phyloP scores from a whole-genome alignment of 2,113 vertebrate genomes.

The Channa maculata region DNA sequence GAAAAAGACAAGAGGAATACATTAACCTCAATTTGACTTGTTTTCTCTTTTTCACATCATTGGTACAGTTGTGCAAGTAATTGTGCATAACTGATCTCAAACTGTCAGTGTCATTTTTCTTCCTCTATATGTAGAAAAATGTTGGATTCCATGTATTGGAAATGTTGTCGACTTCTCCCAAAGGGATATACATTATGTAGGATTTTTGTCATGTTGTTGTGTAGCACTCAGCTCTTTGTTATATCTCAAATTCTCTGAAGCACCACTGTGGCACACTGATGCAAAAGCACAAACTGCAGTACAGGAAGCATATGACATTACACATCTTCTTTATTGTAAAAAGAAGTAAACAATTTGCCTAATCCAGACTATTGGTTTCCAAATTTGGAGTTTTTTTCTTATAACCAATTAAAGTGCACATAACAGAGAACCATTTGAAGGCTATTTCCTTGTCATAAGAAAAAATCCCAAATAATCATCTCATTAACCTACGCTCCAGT shows the following conservation, averaged over 20 bases:
- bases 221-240: slow-evolving; percentile 68
- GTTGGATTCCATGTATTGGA: slow-evolving; percentile 38
- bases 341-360: background rate
- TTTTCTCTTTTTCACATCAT: slow-evolving; percentile 32
- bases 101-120: slow-evolving; percentile 29
- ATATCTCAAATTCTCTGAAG: slow-evolving; percentile 13
- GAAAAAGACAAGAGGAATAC: slow-evolving; percentile 14
- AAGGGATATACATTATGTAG: slow-evolving; percentile 41
- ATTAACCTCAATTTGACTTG: slow-evolving; percentile 3
- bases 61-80: slow-evolving; percentile 53
- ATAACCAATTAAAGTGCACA: too few relatives aligned
- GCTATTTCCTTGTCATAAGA: too few relatives aligned
- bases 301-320: background rate
- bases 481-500: background rate
- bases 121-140: slow-evolving; percentile 57
- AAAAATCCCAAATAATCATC: too few relatives aligned
- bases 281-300: background rate
- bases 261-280: background rate
- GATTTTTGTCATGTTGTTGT: slow-evolving; percentile 56
- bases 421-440: too few relatives aligned
- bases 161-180: slow-evolving; percentile 45
- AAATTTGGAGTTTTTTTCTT: too few relatives aligned
- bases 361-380: background rate
- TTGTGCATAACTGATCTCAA: slow-evolving; percentile 30
- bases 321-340: background rate